These are phyloP conservation scores for Conopomorpha cramerella DNA, from an alignment of 1,140 invertebrate species.

Conservation along the genomic window DNA sequence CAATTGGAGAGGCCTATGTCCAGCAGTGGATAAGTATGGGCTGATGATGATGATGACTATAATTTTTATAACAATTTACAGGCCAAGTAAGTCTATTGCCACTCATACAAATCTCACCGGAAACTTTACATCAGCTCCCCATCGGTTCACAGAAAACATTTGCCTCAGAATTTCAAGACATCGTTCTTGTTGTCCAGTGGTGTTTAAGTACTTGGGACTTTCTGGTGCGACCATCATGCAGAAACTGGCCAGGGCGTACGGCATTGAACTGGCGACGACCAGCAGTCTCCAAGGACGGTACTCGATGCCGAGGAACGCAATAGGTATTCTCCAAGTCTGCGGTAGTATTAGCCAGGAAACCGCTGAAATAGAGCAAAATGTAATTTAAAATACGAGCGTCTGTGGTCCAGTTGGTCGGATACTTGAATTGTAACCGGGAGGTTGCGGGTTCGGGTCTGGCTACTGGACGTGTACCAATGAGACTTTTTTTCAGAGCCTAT, in stretches of 20 bases:
- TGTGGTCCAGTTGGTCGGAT: neutral
- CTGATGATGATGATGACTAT: no score
- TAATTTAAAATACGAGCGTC: neutral
- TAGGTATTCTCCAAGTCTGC: conserved; percentile 38
- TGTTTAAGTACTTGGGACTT: conserved; percentile 71
- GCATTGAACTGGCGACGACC: conserved; percentile 66
- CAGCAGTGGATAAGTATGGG: no score
- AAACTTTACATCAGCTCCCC: conserved; percentile 34
- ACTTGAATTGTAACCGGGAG: no score
- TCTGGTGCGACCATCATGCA: conserved; percentile 68
- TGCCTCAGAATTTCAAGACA: conserved; percentile 60
- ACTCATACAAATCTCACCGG: conserved; percentile 18
- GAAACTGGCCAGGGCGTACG: conserved; percentile 63
- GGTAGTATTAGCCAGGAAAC: conserved; percentile 72
- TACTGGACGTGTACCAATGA: no score
- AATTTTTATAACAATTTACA: neutral
- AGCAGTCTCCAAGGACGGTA: conserved; percentile 72
- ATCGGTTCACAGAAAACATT: conserved; percentile 62
- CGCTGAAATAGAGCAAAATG: conserved; percentile 35
- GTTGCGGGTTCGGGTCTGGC: no score
- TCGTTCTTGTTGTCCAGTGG: conserved; percentile 57
- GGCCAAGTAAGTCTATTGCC: neutral
- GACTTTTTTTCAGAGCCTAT: no score
- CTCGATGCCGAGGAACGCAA: conserved; percentile 38
- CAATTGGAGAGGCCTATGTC: no score